Evolutionary conservation across 2,113 vertebrate genomes (phyloP), one percentile per base, ranked within the genome.

Genomic region (Halichoerus grypus): DNA sequence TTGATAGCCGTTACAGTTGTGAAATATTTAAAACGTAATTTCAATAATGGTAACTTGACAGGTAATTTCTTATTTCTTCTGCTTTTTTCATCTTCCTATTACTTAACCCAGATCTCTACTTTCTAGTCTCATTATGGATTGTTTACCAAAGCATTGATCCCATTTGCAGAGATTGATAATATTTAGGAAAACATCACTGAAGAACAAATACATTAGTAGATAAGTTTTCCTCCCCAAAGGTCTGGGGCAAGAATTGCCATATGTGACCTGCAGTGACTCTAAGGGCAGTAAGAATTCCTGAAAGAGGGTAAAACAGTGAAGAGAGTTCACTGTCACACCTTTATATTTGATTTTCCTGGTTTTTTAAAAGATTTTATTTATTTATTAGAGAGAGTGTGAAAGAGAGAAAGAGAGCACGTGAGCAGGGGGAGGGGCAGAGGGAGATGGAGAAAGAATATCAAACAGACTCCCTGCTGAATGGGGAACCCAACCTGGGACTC

Each of bases 11-110:
- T 74, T 28, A 90, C 14, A 74, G 2, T 31, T 80, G 4, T 82
- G 55, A 85, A 71, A 51, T 86, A 53, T 42, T 92, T 83, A 80
- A 80, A 84, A 71, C 63, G 49, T 24, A 91, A 82, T 86, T 76
- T 92, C 24, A 15, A 49, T 77, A 39, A 91, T 46, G 57, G 84
- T 42, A 89, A 55, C 15, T 67, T 9, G 15, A 84, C 22, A 93
- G 24, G 51, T 63, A 76, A 83, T 22, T 1, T 13, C 12, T 65
- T 61, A 0, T 59, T 83, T 83, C 5, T 33, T 93, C 42, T 84
- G 14, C 4, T 33, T 74, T 95, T 80, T 93, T 95, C 1, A 14
- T 28, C n/a, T 92, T 82, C 42, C 39, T 69, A 71, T 82, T 72
- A 95, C 3, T 33, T 72, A 96, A 69, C 7, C n/a, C 51, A 26